These are phyloP conservation scores for Trinorchestia longiramus DNA, from an alignment of 1,140 invertebrate species.

Conservation along the genomic window DNA sequence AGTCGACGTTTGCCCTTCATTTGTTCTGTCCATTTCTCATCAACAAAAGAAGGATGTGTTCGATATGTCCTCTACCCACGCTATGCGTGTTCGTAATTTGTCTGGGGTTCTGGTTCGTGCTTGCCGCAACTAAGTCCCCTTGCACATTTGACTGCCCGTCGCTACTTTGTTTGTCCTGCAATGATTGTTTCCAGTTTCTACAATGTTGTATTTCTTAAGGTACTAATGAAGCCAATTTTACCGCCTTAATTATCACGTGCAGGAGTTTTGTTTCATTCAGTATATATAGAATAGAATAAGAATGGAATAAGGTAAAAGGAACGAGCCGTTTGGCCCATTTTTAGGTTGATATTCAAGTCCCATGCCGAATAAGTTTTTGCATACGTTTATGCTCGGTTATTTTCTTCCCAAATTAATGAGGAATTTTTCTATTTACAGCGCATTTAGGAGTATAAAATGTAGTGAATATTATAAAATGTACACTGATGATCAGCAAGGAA, in stretches of 20 bases:
- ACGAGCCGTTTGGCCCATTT: too few relatives aligned
- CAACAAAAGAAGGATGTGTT: neutral
- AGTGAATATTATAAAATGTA: too few relatives aligned
- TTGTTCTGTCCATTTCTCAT: slow-evolving; percentile 3
- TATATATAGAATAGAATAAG: neutral
- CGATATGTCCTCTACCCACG: slow-evolving; percentile 31
- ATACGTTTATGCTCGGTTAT: too few relatives aligned
- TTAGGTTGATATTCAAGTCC: too few relatives aligned
- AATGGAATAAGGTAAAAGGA: too few relatives aligned
- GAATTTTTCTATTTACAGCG: too few relatives aligned
- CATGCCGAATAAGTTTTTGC: too few relatives aligned
- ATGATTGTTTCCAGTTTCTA: neutral
- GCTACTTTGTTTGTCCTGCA: neutral
- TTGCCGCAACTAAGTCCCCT: neutral
- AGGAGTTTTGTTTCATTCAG: neutral
- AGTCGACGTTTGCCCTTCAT: slow-evolving; percentile 30
- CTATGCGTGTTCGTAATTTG: neutral
- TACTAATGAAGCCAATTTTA: neutral
- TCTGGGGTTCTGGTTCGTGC: neutral
- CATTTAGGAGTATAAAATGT: too few relatives aligned
- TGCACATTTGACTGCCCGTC: neutral
- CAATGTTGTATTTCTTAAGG: neutral
- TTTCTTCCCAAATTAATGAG: too few relatives aligned
- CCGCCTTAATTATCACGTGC: neutral
- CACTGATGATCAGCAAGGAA: too few relatives aligned